phyloP scores from a whole-genome alignment of 1,140 invertebrate genomes.

The Pararge aegeria region DNA sequence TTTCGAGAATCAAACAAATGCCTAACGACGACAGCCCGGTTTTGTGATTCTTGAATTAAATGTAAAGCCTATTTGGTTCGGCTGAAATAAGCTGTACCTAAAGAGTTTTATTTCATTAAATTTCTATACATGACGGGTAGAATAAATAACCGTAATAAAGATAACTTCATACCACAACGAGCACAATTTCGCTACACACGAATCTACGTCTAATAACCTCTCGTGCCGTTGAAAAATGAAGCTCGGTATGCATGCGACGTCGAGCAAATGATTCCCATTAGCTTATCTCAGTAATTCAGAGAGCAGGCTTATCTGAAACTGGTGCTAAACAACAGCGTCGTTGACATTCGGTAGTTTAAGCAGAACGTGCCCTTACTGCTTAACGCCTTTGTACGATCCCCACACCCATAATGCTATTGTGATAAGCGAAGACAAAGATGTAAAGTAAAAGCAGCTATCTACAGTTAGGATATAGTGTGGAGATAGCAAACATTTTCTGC shows the following conservation, averaged over 20 bases:
- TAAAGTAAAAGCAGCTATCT: not conserved
- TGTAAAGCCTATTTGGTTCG: too few species aligned
- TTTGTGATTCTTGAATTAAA: too few species aligned
- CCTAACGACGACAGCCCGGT: too few species aligned
- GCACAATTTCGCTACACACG: not conserved
- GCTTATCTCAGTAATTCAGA: slow-evolving; percentile 11
- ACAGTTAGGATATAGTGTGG: too few species aligned
- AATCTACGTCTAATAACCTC: slow-evolving; percentile 5
- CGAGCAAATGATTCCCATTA: slow-evolving; percentile 7
- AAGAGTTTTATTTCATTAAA: too few species aligned
- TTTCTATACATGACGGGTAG: not conserved
- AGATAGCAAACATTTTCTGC: too few species aligned
- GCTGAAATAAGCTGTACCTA: too few species aligned
- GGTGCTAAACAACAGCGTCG: slow-evolving; percentile 3
- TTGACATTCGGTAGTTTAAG: slow-evolving; percentile 5
- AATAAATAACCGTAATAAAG: slow-evolving; percentile 4
- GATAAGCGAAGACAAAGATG: not conserved
- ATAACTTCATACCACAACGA: not conserved
- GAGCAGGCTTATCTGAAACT: slow-evolving; percentile 7
- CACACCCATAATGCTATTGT: not conserved
- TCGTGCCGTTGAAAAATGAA: slow-evolving; percentile 6
- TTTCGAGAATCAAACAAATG: too few species aligned
- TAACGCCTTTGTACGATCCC: not conserved
- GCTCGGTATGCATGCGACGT: slow-evolving; percentile 8
- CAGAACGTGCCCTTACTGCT: slow-evolving; percentile 1